Percentiles rank a stretch among this genome's conserved stretches.
These are phyloP conservation scores for Pseudomyrmex dendroicus DNA, from an alignment of 1,140 invertebrate genomes.

Conservation along the genomic window DNA sequence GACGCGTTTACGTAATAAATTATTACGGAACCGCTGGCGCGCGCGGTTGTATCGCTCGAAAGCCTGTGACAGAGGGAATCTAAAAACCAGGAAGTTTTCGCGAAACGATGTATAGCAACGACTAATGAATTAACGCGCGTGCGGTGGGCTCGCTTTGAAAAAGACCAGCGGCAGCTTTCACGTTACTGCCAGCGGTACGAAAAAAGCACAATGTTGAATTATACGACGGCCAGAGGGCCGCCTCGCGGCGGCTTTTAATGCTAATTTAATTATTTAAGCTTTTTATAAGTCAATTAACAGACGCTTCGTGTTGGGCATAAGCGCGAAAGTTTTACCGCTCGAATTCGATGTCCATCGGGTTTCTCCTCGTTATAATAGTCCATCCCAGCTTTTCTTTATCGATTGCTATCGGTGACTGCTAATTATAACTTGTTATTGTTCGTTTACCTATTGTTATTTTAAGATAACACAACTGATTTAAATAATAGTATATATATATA, in stretches of 20 bases:
- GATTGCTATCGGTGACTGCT: neutral
- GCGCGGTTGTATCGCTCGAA: constrained; percentile 65
- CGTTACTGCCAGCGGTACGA: constrained; percentile 63
- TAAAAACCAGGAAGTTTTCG: constrained; percentile 73
- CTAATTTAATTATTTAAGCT: constrained; percentile 76
- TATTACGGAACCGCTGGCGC: constrained; percentile 65
- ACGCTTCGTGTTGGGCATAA: constrained; percentile 55
- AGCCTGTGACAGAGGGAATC: constrained; percentile 73
- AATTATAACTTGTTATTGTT: constrained; percentile 20
- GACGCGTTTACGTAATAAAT: constrained; percentile 70
- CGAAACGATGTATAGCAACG: constrained; percentile 70
- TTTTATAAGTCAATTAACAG: constrained; percentile 76
- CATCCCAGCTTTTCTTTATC: constrained; percentile 18
- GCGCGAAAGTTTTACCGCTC: constrained; percentile 52
- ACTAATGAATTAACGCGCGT: constrained; percentile 76
- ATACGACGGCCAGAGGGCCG: constrained; percentile 65
- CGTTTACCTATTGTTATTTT: constrained; percentile 1
- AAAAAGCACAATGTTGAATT: constrained; percentile 75
- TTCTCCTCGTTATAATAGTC: neutral
- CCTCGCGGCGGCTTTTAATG: constrained; percentile 72
- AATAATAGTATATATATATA: neutral
- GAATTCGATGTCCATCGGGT: constrained; percentile 42
- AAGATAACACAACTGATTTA: no score
- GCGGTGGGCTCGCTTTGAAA: constrained; percentile 71
- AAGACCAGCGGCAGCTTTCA: constrained; percentile 69